Base-by-base conservation (phyloP, 2,888 invertebrate genomes). In the Amblyjoppa proteus region DNA sequence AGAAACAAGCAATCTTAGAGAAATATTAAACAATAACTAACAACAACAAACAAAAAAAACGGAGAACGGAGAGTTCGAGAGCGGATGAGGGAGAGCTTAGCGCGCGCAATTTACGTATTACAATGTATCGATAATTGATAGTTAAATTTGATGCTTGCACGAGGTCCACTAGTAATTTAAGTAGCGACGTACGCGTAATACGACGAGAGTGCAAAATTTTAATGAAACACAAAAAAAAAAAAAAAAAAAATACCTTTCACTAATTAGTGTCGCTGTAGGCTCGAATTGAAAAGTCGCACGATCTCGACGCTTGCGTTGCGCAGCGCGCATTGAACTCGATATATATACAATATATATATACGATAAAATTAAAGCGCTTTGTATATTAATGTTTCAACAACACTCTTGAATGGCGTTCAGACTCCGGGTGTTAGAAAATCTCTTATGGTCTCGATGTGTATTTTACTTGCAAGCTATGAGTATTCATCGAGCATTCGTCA, bases 111-210 rank as follows among this genome's bases (percentile, higher is more conserved):
- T 34, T 49, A 56, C 73, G 77, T 70, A 81, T 31, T 76, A 74
- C 56, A 51, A 75, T 75, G 45, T 64, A 76, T 53, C 51, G 66
- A 49, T 80, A 51, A 75, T 84, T 61, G 45, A 77, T 81, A 71
- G 74, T 86, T 77, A 25, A 82, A 87, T 87, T 83, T 51, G 85
- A 83, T 81, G 85, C 87, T 83, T 83, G 85, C 83, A 81, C 85
- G 81, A 83, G 85, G 87, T 87, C 87, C 87, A 85, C 75, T 87
- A 83, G 85, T 68, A 20, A 68, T 73, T 84, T 58, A 87, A 87
- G 81, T 64, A 83, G 45, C 34, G 53, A 58, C 28, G 9, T 49
- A 34, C 51, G 28, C 49, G 61, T 58, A n/a, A 78, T 74, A 45
- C 71, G 58, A 49, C 16, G 56, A 31, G 70, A 61, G 25, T 13